A percentile compares a stretch with the other conserved stretches of the same genome.
Conservation (phyloP, 2,797 vertebrate genomes). For the Halcyon badia region DNA sequence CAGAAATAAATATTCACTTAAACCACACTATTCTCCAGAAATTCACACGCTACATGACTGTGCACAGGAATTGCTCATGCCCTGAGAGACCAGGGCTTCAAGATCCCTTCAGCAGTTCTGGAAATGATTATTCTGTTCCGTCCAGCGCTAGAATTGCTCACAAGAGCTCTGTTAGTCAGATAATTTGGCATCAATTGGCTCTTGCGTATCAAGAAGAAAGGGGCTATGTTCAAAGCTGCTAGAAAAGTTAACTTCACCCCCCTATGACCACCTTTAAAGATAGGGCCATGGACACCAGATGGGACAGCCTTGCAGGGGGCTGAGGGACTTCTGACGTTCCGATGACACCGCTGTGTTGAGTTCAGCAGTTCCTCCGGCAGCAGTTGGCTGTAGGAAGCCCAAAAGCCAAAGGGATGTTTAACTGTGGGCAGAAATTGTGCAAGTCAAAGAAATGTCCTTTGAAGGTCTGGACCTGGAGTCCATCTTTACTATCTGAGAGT, state of each 20-base stretch:
- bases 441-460: neutral
- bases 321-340: neutral
- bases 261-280: neutral
- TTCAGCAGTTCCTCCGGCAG: neutral
- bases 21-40: neutral
- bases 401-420: neutral
- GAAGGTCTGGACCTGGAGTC: neutral
- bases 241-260: neutral
- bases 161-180: neutral
- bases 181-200: neutral
- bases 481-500: neutral
- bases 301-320: neutral
- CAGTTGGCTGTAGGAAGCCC: neutral
- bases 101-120: neutral
- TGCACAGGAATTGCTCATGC: neutral
- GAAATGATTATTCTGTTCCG: neutral
- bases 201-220: neutral
- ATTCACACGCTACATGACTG: neutral
- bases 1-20: neutral
- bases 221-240: neutral
- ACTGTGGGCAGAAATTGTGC: neutral
- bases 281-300: rapidly evolving
- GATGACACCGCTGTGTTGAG: neutral
- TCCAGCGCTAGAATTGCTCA: neutral
- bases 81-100: neutral